phyloP scores from a whole-genome alignment of 2,797 vertebrate species.

The Notolepis coatsorum region DNA sequence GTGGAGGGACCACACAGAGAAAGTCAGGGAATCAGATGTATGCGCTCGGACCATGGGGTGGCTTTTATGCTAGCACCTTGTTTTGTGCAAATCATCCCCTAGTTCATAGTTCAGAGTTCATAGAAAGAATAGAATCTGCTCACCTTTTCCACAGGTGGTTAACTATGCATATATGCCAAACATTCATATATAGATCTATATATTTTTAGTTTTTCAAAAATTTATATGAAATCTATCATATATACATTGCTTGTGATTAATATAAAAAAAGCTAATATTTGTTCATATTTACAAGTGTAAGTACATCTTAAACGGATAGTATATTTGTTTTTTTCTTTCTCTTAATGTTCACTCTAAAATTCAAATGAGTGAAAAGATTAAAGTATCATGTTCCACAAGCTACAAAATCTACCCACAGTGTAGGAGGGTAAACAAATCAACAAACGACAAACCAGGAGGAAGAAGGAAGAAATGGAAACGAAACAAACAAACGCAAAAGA shows the following conservation, averaged over 20 bases:
- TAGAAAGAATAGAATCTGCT: conserved; percentile 89
- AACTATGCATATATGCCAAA: conserved; percentile 91
- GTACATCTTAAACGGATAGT: conserved; percentile 74
- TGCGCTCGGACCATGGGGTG: conserved; percentile 78
- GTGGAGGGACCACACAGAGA: conserved; percentile 59
- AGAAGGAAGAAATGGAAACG: conserved; percentile 23
- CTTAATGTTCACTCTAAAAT: conserved; percentile 75
- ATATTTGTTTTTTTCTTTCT: conserved; percentile 51
- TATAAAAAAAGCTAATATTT: conserved; percentile 82
- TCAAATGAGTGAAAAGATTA: conserved; percentile 76
- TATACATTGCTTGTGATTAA: conserved; percentile 85
- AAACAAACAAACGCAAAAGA: conserved; percentile 9
- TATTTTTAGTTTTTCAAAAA: conserved; percentile 86
- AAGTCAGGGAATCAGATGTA: conserved; percentile 71
- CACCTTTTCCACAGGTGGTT: conserved; percentile 86
- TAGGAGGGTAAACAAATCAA: conserved; percentile 62
- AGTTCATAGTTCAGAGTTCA: conserved; percentile 83
- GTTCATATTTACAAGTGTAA: conserved; percentile 82
- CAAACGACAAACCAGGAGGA: conserved; percentile 33
- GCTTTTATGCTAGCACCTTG: conserved; percentile 88
- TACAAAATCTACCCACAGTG: conserved; percentile 85
- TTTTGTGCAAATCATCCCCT: conserved; percentile 89
- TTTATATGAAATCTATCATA: conserved; percentile 89
- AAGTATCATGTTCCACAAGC: conserved; percentile 80
- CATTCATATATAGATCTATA: conserved; percentile 89